phyloP scores from a whole-genome alignment of 2,888 invertebrate species.

The Agrenia bidenticulata region DNA sequence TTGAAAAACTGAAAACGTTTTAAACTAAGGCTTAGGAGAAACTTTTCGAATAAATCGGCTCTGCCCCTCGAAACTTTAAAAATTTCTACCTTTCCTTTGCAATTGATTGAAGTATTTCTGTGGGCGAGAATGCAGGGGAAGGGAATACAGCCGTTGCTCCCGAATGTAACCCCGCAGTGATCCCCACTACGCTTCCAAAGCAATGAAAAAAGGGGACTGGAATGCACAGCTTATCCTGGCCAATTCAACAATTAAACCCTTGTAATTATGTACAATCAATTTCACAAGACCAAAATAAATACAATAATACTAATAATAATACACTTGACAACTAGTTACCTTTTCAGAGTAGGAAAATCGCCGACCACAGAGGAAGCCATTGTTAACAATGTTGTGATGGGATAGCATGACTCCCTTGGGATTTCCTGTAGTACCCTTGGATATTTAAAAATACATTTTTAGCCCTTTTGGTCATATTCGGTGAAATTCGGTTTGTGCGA shows the following conservation, averaged over 20 bases:
- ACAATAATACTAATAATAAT: slow-evolving; percentile 1
- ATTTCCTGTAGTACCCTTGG: slow-evolving; percentile 60
- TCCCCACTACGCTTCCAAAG: slow-evolving; percentile 69
- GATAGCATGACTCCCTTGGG: slow-evolving; percentile 59
- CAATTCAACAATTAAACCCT: neutral
- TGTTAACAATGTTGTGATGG: slow-evolving; percentile 61
- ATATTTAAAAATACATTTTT: no score
- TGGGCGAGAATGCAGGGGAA: slow-evolving; percentile 63
- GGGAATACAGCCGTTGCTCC: slow-evolving; percentile 68
- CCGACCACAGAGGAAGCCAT: slow-evolving; percentile 57
- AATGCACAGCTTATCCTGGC: slow-evolving; percentile 49
- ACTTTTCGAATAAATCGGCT: no score
- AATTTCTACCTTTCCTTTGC: slow-evolving; percentile 34
- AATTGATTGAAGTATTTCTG: slow-evolving; percentile 59
- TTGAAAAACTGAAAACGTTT: no score
- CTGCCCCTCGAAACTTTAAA: no score
- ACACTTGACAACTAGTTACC: slow-evolving; percentile 18
- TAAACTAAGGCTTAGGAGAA: no score
- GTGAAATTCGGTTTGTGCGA: no score
- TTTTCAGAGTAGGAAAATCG: slow-evolving; percentile 35
- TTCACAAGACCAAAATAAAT: slow-evolving; percentile 1
- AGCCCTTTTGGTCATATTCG: no score
- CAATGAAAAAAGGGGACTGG: slow-evolving; percentile 78
- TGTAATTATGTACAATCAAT: no score
- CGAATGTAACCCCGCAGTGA: slow-evolving; percentile 63